Evolutionary conservation across 2,888 invertebrate genomes (phyloP), one percentile per base, ranked within the genome.

Genomic region (Epinotia nisella): DNA sequence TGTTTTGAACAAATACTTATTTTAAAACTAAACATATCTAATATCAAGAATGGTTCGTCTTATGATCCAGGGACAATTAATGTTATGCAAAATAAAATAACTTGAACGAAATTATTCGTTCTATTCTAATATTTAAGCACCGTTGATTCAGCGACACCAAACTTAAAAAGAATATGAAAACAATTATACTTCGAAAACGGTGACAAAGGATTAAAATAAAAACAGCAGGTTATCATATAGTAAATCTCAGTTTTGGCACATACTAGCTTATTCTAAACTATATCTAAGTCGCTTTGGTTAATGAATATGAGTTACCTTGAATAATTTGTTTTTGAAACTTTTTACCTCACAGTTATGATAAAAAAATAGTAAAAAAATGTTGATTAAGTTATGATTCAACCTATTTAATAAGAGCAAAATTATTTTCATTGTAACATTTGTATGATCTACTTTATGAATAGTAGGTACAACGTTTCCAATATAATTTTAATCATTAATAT

Each of bases 121-220:
- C 21, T 66, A 55, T 59, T 68, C 65, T 56, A 67, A 51, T 65
- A 58, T 70, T 74, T 67, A 87, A 91, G 91, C 91, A 92, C 91
- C 91, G 81, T 89, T 78, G 88, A 91, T 92, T 92, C 92, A 92
- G 92, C 92, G 84, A 85, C n/a, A 49, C 78, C 75, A 73, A 67
- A 74, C 80, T 80, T 82, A 83, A 68, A n/a, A 76, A 76, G 69
- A 78, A 79, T 79, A 78, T 78, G 78, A 71, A 74, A 80, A 75
- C 75, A n/a, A 24, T 61, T 10, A n/a, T n/a, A 19, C 13, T 29
- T 55, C 17, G 35, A 13, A 66, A 39, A 24, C 55, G 24, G 41
- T 41, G 66, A 39, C 24, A 60, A 35, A 53, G 13, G 5, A 53
- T 15, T 17, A 35, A 19, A 76, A 78, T 17, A 35, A 15, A 76